These are phyloP conservation scores for Apolygus lucorum DNA, from an alignment of 1,140 invertebrate genomes.

Conservation along the genomic window DNA sequence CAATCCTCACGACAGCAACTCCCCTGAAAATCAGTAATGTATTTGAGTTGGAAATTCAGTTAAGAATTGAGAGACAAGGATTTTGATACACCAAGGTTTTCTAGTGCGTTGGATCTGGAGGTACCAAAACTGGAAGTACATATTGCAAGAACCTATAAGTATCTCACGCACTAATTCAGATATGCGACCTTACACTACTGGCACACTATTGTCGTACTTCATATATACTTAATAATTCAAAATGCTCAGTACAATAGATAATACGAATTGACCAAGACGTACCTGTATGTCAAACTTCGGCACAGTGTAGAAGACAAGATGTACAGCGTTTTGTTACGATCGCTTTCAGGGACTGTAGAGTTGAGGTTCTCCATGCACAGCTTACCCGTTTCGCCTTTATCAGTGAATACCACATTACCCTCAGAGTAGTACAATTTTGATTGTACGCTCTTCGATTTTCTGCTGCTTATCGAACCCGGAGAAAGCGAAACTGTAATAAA, in stretches of 20 bases:
- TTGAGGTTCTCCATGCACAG: slow-evolving; percentile 55
- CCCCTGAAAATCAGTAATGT: slow-evolving; percentile 39
- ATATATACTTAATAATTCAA: no score
- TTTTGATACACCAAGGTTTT: no score
- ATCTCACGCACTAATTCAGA: no score
- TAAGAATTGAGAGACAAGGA: no score
- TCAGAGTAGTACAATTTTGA: slow-evolving; percentile 55
- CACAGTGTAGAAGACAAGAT: slow-evolving; percentile 68
- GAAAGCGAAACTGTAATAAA: slow-evolving; percentile 57
- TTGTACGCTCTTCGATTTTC: slow-evolving; percentile 48
- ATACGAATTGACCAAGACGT: slow-evolving; percentile 41
- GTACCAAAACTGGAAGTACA: no score
- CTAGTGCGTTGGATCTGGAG: no score
- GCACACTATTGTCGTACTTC: no score
- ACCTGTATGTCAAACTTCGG: slow-evolving; percentile 64
- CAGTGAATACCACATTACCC: slow-evolving; percentile 73
- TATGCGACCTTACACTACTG: no score
- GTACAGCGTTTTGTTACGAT: slow-evolving; percentile 47
- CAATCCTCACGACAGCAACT: slow-evolving; percentile 47
- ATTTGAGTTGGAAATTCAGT: no score
- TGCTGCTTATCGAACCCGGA: slow-evolving; percentile 50
- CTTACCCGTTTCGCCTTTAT: slow-evolving; percentile 69
- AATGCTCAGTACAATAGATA: no score
- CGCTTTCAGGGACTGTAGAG: slow-evolving; percentile 43
- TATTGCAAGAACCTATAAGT: no score